Percentiles rank a stretch among this genome's conserved stretches.
Evolutionary conservation across 1,140 invertebrate species (phyloP).

Genomic region (Tetramorium simillimum): DNA sequence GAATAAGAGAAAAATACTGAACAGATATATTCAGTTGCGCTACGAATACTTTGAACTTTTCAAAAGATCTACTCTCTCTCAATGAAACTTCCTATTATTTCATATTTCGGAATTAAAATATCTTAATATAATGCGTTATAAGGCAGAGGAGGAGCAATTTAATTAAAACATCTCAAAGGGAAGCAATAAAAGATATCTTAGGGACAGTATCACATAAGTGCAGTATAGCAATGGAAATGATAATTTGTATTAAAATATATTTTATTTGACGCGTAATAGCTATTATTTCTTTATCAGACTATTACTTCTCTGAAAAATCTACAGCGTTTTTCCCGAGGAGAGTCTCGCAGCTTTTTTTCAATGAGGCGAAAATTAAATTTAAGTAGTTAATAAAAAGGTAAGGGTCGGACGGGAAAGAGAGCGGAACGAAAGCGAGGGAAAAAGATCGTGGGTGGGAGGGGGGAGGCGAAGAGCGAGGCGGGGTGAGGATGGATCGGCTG

Average conservation of each 20-base stretch:
- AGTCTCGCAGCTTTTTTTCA: neutral
- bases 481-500: slow-evolving; percentile 41
- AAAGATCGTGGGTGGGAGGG: slow-evolving; percentile 40
- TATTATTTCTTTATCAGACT: neutral
- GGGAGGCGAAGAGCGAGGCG: slow-evolving; percentile 15
- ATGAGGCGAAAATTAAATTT: slow-evolving; percentile 57
- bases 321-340: neutral
- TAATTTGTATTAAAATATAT: neutral
- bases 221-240: neutral
- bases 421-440: slow-evolving; percentile 29
- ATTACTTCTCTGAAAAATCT: neutral
- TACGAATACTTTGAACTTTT: neutral
- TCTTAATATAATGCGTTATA: neutral
- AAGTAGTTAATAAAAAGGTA: slow-evolving; percentile 46
- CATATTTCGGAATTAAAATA: neutral
- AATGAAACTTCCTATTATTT: slow-evolving; percentile 36
- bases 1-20: slow-evolving; percentile 31
- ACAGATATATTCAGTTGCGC: slow-evolving; percentile 17
- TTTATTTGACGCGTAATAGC: neutral
- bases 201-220: neutral
- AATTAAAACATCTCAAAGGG: slow-evolving; percentile 7
- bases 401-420: slow-evolving; percentile 36
- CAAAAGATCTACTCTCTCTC: neutral
- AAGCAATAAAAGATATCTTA: neutral
- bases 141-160: neutral